phyloP scores from a whole-genome alignment of 2,888 invertebrate species.

The Drosophila subsilvestris region DNA sequence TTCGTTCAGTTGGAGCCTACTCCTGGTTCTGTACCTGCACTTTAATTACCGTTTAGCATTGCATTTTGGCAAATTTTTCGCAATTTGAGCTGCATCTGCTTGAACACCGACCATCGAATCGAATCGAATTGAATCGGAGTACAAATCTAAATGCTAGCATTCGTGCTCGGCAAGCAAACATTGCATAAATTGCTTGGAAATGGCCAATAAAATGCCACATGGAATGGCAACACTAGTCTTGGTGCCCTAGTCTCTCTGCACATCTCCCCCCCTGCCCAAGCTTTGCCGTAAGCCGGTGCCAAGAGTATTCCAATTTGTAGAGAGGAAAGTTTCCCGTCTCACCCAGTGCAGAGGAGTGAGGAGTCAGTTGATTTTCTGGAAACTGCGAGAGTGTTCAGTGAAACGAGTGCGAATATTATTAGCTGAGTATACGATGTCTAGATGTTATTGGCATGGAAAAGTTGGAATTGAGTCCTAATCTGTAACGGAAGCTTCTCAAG shows the following conservation, averaged over 20 bases:
- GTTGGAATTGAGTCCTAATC: constrained; percentile 21
- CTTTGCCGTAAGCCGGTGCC: constrained; percentile 38
- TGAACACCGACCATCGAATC: constrained; percentile 2
- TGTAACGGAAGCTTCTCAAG: constrained; percentile 8
- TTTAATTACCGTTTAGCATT: constrained; percentile 70
- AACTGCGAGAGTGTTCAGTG: constrained; percentile 24
- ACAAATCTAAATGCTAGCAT: constrained; percentile 38
- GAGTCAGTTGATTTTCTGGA: constrained; percentile 26
- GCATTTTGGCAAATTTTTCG: constrained; percentile 49
- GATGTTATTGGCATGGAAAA: constrained; percentile 25
- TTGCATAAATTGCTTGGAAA: constrained; percentile 69
- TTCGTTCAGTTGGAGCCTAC: constrained; percentile 32
- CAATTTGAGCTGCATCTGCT: constrained; percentile 14
- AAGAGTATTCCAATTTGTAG: constrained; percentile 40
- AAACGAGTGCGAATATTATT: constrained; percentile 35
- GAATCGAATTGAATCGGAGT: constrained; percentile 11
- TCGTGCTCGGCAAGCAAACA: constrained; percentile 50
- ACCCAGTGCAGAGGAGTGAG: neutral
- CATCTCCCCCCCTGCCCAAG: constrained; percentile 3
- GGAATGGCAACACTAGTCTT: constrained; percentile 52
- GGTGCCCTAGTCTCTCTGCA: constrained; percentile 4
- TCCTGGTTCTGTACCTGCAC: constrained; percentile 14
- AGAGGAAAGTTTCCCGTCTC: constrained; percentile 27
- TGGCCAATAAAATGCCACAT: constrained; percentile 69
- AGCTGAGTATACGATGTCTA: constrained; percentile 30